These are phyloP conservation scores for Nymphalis io DNA, from an alignment of 1,140 invertebrate species.

Conservation along the genomic window DNA sequence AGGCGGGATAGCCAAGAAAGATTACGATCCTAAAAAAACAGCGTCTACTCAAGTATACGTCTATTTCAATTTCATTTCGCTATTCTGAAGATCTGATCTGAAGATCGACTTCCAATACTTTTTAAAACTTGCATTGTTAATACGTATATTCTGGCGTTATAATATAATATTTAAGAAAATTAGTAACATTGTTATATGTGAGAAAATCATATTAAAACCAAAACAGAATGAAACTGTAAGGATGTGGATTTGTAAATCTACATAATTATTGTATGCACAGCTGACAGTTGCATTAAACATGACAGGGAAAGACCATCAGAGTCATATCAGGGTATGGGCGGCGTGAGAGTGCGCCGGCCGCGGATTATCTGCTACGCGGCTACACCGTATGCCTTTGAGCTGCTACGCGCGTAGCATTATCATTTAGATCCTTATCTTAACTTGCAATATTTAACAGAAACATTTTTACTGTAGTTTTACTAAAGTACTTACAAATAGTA, in stretches of 20 bases:
- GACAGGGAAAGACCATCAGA: conserved; percentile 73
- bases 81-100: too few species aligned
- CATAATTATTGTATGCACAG: conserved; percentile 61
- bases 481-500: background rate
- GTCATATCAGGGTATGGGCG: conserved; percentile 62
- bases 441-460: background rate
- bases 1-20: conserved; percentile 71
- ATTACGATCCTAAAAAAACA: conserved; percentile 81
- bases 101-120: background rate
- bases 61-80: conserved; percentile 63
- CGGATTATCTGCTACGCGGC: conserved; percentile 72
- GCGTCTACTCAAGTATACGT: conserved; percentile 67
- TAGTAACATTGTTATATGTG: too few species aligned
- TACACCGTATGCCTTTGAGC: conserved; percentile 63
- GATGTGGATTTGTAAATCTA: conserved; percentile 35
- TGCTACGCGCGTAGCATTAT: conserved; percentile 64
- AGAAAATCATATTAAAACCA: conserved; percentile 13
- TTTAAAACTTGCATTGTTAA: background rate
- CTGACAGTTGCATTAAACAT: conserved; percentile 75
- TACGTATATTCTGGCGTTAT: too few species aligned
- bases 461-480: background rate
- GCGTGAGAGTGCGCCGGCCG: conserved; percentile 71
- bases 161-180: too few species aligned
- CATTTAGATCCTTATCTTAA: conserved; percentile 23
- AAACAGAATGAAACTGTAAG: conserved; percentile 38